Conservation (phyloP, 2,888 invertebrate species). For the Diadegma fenestrale region DNA sequence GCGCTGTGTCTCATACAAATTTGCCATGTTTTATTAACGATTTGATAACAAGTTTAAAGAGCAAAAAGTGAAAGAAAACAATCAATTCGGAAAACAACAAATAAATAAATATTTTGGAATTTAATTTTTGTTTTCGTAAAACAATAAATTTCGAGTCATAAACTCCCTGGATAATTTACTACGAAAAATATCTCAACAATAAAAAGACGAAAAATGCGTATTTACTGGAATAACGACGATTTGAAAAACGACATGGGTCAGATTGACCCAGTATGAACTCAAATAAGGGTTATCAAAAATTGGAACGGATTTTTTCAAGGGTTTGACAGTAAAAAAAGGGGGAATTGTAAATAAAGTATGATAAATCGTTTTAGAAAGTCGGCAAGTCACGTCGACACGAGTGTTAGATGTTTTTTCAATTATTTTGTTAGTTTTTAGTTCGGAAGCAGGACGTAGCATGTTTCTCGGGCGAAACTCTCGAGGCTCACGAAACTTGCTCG, state of each 20-base stretch:
- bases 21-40: not conserved
- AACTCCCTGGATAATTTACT: too few relatives aligned
- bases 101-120: too few relatives aligned
- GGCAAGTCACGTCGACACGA: not conserved
- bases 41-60: not conserved
- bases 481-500: conserved; percentile 26
- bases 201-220: too few relatives aligned
- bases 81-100: too few relatives aligned
- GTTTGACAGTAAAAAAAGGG: not conserved
- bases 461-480: not conserved
- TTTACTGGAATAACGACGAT: too few relatives aligned
- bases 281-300: too few relatives aligned
- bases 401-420: not conserved
- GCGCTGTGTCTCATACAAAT: not conserved
- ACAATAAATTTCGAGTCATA: too few relatives aligned
- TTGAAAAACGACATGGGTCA: too few relatives aligned
- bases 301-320: too few relatives aligned
- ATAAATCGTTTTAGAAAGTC: not conserved
- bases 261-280: too few relatives aligned
- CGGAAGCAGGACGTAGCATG: not conserved
- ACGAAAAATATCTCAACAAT: too few relatives aligned
- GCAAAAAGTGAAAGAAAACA: not conserved
- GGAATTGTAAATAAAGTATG: not conserved
- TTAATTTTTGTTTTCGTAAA: too few relatives aligned
- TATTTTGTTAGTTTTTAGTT: not conserved